A percentile compares a stretch with the other conserved stretches of the same genome.
phyloP scores from a whole-genome alignment of 1,140 invertebrate genomes.

The Heliconius eleuchia region DNA sequence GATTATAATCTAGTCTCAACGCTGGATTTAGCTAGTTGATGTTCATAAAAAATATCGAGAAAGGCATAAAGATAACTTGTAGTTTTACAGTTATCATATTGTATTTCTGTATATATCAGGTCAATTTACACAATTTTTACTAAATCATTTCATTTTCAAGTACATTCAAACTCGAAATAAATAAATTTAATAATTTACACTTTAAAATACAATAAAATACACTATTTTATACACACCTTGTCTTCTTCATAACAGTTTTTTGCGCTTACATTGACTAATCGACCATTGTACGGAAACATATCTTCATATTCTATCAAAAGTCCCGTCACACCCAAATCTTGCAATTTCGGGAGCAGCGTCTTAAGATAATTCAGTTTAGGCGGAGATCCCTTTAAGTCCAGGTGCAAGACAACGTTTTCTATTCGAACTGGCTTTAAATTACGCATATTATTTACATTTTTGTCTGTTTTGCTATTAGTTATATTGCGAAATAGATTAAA shows the following conservation, averaged over 20 bases:
- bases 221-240: constrained; percentile 82
- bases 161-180: too few relatives aligned
- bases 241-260: constrained; percentile 88
- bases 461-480: neutral
- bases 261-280: constrained; percentile 85
- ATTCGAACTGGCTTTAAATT: constrained; percentile 28
- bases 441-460: neutral
- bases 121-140: too few relatives aligned
- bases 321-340: constrained; percentile 73
- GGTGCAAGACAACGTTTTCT: constrained; percentile 84
- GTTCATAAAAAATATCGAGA: too few relatives aligned
- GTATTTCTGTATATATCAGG: too few relatives aligned
- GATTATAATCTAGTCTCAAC: too few relatives aligned
- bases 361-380: constrained; percentile 86
- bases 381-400: constrained; percentile 96
- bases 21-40: too few relatives aligned
- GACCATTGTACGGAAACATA: constrained; percentile 76
- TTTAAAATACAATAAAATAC: constrained; percentile 25
- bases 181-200: too few relatives aligned
- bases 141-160: too few relatives aligned
- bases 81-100: too few relatives aligned
- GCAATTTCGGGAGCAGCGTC: constrained; percentile 88
- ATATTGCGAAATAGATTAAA: neutral
- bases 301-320: too few relatives aligned
- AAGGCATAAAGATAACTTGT: too few relatives aligned